A percentile compares a stretch with the other conserved stretches of the same genome.
Conservation (phyloP, 2,797 vertebrate genomes). For the Emys orbicularis region DNA sequence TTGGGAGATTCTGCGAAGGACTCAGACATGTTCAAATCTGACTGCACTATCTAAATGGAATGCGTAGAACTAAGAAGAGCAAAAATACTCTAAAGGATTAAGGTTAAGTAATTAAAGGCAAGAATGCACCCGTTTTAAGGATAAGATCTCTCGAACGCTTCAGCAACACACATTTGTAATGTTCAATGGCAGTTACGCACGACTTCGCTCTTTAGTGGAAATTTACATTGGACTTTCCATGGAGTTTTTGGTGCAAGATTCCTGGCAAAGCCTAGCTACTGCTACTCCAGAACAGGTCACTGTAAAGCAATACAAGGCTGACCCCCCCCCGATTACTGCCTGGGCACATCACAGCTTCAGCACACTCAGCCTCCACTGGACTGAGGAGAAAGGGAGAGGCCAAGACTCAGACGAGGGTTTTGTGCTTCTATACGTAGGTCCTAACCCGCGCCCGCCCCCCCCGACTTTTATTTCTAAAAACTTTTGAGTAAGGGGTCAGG, state of each 20-base stretch:
- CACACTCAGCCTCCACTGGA: neutral
- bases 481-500: neutral
- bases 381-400: neutral
- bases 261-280: neutral
- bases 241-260: neutral
- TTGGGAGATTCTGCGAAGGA: rapidly evolving
- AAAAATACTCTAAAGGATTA: neutral
- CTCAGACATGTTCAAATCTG: neutral
- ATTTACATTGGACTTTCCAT: neutral
- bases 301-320: neutral
- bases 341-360: neutral
- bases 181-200: neutral
- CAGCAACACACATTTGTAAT: neutral
- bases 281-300: neutral
- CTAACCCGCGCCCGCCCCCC: rapidly evolving
- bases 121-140: neutral
- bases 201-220: neutral
- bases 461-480: neutral
- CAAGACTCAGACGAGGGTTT: neutral
- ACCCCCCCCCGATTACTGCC: neutral
- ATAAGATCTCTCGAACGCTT: neutral
- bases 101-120: neutral
- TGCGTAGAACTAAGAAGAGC: neutral
- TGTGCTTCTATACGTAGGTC: neutral
- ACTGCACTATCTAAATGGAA: neutral